Base-by-base conservation (phyloP, 1,140 invertebrate genomes). In the Drosophila sechellia region DNA sequence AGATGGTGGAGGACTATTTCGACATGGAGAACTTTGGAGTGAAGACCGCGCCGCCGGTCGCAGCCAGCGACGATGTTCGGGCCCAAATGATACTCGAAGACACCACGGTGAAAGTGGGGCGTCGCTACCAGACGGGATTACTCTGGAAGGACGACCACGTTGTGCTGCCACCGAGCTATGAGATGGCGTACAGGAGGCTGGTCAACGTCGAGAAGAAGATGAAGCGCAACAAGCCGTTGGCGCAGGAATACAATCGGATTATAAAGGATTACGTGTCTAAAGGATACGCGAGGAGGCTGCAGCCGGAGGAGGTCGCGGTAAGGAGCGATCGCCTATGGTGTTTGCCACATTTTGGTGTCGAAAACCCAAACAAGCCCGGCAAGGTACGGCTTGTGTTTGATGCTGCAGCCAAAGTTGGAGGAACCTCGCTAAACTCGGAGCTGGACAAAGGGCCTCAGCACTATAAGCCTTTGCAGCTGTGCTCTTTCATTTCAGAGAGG, bases 71-170 rank as follows among this genome's bases (percentile, higher is more conserved):
- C n/a, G 39, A 15, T 6, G 39, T 40, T 2, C 39, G n/a, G n/a
- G 39, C 39, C 5, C n/a, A 40, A n/a, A 15, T 15, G 42, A 20
- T 43, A 20, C 15, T 20, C 42, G 42, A 42, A 42, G 40, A 42
- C 8, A 42, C 40, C n/a, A 42, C 40, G 40, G 15, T 17, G n/a
- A 17, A 15, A 42, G 20, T 22, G 20, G 20, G 20, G 20, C 20
- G 20, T 3, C 20, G 20, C 20, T 22, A 17, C 42, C 15, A 43
- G 42, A 43, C 15, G 17, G 42, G 15, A 17, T 43, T 43, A 43
- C 42, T 43, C 8, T 43, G 40, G 40, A 42, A 42, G 40, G 40
- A 42, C 40, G 40, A 42, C 40, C 40, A 42, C n/a, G n/a, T 15
- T 42, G 40, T 42, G 42, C 15, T 42, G 42, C 42, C 42, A 43